phyloP scores from a whole-genome alignment of 2,888 invertebrate species.

The Platypus cylindrus region DNA sequence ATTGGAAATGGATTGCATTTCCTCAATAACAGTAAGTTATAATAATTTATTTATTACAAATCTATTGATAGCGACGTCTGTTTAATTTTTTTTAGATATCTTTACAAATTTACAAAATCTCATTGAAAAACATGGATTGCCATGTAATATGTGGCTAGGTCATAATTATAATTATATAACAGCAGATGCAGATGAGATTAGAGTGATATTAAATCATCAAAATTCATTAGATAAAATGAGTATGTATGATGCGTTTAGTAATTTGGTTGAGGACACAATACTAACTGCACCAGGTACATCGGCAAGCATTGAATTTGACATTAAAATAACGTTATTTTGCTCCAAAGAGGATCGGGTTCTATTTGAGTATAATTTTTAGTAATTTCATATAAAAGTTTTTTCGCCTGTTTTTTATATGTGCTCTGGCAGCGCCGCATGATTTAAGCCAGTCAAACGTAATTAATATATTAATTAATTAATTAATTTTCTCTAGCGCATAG shows the following conservation, averaged over 20 bases:
- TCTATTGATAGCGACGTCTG: too few species aligned
- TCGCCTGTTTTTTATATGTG: too few species aligned
- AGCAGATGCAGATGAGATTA: slow-evolving; percentile 13
- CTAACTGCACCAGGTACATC: slow-evolving; percentile 12
- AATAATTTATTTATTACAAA: too few species aligned
- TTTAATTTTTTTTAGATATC: slow-evolving; percentile 14
- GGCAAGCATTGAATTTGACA: background rate
- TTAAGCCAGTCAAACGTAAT: too few species aligned
- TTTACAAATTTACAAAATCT: slow-evolving; percentile 9
- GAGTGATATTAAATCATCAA: slow-evolving; percentile 13
- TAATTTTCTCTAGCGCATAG: too few species aligned
- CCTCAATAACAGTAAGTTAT: too few species aligned
- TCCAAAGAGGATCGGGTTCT: background rate
- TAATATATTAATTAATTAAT: too few species aligned
- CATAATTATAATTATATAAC: slow-evolving; percentile 16
- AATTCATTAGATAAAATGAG: slow-evolving; percentile 13
- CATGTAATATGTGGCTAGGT: slow-evolving; percentile 15
- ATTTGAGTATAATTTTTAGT: too few species aligned
- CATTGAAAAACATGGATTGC: slow-evolving; percentile 9
- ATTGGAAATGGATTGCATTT: too few species aligned
- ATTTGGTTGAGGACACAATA: slow-evolving; percentile 10
- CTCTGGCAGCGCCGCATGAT: too few species aligned
- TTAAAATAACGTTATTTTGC: background rate
- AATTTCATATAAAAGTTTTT: too few species aligned
- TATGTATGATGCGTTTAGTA: slow-evolving; percentile 9